Evolutionary conservation across 1,140 invertebrate genomes (phyloP), one percentile per base, ranked within the genome.

Genomic region (Oryzaephilus surinamensis): DNA sequence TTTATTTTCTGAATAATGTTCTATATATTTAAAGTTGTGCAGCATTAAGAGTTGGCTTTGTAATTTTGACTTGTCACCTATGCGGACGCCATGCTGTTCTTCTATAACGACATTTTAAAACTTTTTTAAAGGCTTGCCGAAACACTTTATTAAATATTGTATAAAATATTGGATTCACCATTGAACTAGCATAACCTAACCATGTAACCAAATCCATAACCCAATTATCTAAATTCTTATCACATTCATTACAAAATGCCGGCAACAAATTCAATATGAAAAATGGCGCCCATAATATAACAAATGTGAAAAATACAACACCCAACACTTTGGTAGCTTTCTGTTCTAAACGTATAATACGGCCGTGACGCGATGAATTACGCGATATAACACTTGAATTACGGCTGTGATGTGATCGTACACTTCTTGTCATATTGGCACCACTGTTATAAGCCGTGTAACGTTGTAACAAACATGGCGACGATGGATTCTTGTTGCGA

Each of bases 61-160:
- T 24, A n/a, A 10, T 10, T 27, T 48, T 42, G 17, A 51, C 33
- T 28, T 58, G 59, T 62, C 60, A 62, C 49, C 60, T 57, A 23
- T 61, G 57, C 6, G 59, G 61, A 15, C 60, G 67, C 75, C 76
- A 78, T 39, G 68, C 70, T 16, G 64, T 67, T 24, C 66, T 61
- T 35, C 73, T 72, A 52, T 83, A 86, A 46, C 74, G 67, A 62
- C 88, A 92, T 15, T 79, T 63, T n/a, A 93, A 58, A 1, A 93
- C 85, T 57, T 86, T 84, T 50, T 88, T 83, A 62, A 95, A 95
- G 0, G 89, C 84, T 55, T 91, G 80, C 23, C 89, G 66, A 62
- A 94, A 94, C 21, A 90, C 83, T 58, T 89, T 88, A 64, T 95
- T 95, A 65, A 95, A 94, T 41, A 93, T 88, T 2, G 90, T 94